phyloP scores from a whole-genome alignment of 2,888 invertebrate genomes.

The Synanthedon myopaeformis region DNA sequence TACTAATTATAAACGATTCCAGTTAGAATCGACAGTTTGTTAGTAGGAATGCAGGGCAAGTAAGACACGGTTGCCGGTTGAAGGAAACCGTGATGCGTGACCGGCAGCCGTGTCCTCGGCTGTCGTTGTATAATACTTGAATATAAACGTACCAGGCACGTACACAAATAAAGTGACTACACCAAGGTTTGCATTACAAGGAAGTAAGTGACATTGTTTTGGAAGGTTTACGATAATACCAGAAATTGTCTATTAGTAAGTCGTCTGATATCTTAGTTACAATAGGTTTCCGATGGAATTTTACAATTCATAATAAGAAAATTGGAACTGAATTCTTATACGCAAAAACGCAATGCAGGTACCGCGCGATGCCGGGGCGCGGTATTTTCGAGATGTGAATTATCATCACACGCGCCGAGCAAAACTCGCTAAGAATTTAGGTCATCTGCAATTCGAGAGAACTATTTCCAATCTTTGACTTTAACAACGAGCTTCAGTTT shows the following conservation, averaged over 20 bases:
- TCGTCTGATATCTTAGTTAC: no score
- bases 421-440: constrained; percentile 32
- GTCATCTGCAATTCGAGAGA: constrained; percentile 39
- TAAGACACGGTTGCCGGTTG: constrained; percentile 35
- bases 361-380: background rate
- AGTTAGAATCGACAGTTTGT: background rate
- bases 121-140: constrained; percentile 2
- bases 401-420: constrained; percentile 1
- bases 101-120: constrained; percentile 28
- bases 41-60: constrained; percentile 38
- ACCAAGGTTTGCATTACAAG: background rate
- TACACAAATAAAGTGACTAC: background rate
- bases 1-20: background rate
- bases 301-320: no score
- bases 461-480: constrained; percentile 51
- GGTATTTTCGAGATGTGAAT: background rate
- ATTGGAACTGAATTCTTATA: background rate
- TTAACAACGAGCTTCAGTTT: no score
- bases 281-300: no score
- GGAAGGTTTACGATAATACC: background rate
- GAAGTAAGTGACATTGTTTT: background rate
- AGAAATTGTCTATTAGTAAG: no score
- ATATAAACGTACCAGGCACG: background rate
- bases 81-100: constrained; percentile 43
- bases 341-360: background rate